Percentiles rank a stretch among this genome's conserved stretches.
Conservation (phyloP, 2,113 vertebrate genomes). For the Barnardius zonarius region DNA sequence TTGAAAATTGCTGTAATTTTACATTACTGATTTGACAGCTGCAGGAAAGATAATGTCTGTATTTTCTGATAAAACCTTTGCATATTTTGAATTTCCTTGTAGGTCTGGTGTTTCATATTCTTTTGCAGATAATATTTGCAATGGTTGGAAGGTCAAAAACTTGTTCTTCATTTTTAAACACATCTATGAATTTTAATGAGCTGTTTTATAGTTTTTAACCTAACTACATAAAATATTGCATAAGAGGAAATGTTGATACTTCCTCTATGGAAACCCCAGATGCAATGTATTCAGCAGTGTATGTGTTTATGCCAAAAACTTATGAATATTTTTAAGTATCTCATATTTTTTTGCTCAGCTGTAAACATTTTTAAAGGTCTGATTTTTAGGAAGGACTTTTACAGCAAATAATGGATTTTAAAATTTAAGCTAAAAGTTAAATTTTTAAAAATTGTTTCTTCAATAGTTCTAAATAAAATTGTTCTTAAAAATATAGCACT, state of each 20-base stretch:
- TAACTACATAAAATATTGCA: background rate
- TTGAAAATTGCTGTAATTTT: slow-evolving; percentile 5
- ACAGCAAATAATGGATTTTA: background rate
- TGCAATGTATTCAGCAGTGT: background rate
- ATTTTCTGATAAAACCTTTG: background rate
- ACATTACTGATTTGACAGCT: background rate
- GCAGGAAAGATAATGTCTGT: background rate
- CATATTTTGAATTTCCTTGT: background rate
- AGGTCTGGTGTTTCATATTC: background rate
- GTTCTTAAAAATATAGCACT: background rate
- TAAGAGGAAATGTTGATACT: background rate
- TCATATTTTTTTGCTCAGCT: background rate
- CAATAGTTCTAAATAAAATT: background rate
- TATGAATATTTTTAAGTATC: background rate
- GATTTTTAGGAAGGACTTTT: background rate
- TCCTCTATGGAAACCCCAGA: background rate
- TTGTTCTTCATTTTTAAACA: background rate
- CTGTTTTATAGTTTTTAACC: background rate
- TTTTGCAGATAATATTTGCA: background rate
- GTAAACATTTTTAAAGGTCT: background rate
- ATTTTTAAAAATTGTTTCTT: background rate
- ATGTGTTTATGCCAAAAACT: background rate
- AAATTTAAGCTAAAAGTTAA: background rate
- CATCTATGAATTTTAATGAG: background rate
- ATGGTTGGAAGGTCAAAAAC: background rate